Base-by-base conservation (phyloP, 2,113 vertebrate species). In the Odobenus rosmarus region DNA sequence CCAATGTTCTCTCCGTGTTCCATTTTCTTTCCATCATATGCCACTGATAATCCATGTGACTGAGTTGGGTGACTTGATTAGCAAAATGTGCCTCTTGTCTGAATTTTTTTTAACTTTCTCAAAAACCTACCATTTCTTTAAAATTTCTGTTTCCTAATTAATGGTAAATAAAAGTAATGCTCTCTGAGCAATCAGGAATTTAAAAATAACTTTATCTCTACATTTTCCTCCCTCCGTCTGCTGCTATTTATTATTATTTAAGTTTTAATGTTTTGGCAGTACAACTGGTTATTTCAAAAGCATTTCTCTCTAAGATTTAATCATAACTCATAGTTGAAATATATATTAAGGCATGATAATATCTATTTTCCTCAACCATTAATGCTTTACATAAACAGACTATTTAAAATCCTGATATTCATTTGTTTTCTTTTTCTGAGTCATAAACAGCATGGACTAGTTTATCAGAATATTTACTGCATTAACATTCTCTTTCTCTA, bases 221-320 rank as follows among this genome's bases (percentile, higher is more conserved):
- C 55, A 81, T 83, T 77, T 93, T 57, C 83, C 7, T 80, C 1
- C 42, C 26, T 86, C 15, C 6, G 33, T 59, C 74, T 87, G 51
- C 55, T 87, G 55, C 46, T 91, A 9, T 71, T 92, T 84, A 69
- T 92, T 71, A 53, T 49, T 88, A 69, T 96, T 88, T 81, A 76
- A 33, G 23, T 89, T 59, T 93, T 67, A 77, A 33, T 51, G 36
- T 14, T 81, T 85, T 64, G 57, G 53, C 42, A 89, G n/a, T 49
- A 77, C 33, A 87, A n/a, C 59, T 90, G 36, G 18, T 49, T 26
- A 84, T 94, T 94, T 96, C 82, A 80, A 76, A 7, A 90, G 18
- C 39, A 64, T 96, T 94, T 94, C 82, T 28, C 55, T 83, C 39
- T 77, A 76, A 76, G 23, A 46, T 19, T 79, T 77, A 59, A 79